These are phyloP conservation scores for Trematomus loennbergii DNA, from an alignment of 2,113 vertebrate species.

Conservation along the genomic window DNA sequence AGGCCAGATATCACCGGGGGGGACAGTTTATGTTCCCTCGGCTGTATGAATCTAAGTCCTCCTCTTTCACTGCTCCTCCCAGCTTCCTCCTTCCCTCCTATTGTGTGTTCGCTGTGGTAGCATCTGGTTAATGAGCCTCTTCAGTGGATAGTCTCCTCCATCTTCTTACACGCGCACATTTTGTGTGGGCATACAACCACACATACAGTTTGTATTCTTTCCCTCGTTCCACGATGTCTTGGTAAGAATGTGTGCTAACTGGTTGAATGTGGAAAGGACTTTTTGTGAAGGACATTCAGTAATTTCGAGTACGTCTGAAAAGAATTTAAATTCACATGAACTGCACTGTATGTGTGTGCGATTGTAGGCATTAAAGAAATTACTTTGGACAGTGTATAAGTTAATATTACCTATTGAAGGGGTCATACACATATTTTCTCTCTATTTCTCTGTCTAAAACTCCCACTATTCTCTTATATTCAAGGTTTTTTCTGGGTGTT, in stretches of 20 bases:
- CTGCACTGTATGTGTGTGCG: not conserved
- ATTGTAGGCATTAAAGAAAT: constrained; percentile 10
- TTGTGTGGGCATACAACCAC: constrained; percentile 21
- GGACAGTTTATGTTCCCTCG: constrained; percentile 39
- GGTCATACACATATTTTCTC: constrained; percentile 6
- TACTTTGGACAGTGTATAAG: constrained; percentile 3
- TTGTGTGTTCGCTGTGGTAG: constrained; percentile 73
- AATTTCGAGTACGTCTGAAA: not conserved
- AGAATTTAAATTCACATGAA: not conserved
- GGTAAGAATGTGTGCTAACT: not conserved
- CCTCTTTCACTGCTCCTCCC: constrained; percentile 45
- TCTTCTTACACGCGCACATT: constrained; percentile 43
- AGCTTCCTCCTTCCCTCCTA: constrained; percentile 58
- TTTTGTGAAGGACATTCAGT: constrained; percentile 8
- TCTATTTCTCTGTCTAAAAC: not conserved
- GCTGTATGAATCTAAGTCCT: constrained; percentile 48
- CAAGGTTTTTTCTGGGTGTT: constrained; percentile 13
- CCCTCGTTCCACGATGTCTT: not conserved
- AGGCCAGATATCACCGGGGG: constrained; percentile 48
- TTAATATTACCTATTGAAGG: constrained; percentile 7
- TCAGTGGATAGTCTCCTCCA: constrained; percentile 77
- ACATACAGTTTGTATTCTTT: not conserved
- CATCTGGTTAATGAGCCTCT: constrained; percentile 89
- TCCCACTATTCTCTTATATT: not conserved
- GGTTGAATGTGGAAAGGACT: not conserved